Conservation (phyloP, 2,797 vertebrate species). For the Sparidentex hasta region DNA sequence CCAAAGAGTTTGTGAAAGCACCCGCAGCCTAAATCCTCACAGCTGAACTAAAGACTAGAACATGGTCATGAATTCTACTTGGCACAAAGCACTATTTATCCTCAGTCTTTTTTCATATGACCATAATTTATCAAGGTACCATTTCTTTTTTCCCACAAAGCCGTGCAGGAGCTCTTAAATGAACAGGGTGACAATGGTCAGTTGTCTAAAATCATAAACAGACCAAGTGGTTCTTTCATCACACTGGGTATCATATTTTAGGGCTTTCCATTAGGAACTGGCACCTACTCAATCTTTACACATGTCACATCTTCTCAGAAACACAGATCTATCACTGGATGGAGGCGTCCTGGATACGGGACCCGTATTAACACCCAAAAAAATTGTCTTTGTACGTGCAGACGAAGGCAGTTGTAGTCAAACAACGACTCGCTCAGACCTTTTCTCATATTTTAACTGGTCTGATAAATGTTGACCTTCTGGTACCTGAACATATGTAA, state of each 20-base stretch:
- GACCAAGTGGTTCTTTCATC: conserved; percentile 64
- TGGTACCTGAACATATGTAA: conserved; percentile 45
- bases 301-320: conserved; percentile 54
- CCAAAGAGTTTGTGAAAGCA: too few species aligned
- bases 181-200: conserved; percentile 61
- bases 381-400: conserved; percentile 51
- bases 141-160: conserved; percentile 19
- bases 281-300: conserved; percentile 63
- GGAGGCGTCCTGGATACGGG: conserved; percentile 71
- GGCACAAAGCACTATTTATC: background rate
- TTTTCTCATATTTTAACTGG: conserved; percentile 18
- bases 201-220: conserved; percentile 69
- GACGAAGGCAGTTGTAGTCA: conserved; percentile 43
- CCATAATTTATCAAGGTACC: background rate
- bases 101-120: background rate
- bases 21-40: background rate
- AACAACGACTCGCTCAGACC: conserved; percentile 38
- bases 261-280: conserved; percentile 70
- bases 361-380: conserved; percentile 66
- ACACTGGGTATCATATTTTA: conserved; percentile 67
- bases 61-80: background rate
- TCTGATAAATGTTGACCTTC: conserved; percentile 73
- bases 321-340: conserved; percentile 57
- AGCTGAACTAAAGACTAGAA: background rate
- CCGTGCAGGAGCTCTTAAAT: conserved; percentile 9